Conservation (phyloP, 2,888 invertebrate genomes). For the Malacosoma neustria region DNA sequence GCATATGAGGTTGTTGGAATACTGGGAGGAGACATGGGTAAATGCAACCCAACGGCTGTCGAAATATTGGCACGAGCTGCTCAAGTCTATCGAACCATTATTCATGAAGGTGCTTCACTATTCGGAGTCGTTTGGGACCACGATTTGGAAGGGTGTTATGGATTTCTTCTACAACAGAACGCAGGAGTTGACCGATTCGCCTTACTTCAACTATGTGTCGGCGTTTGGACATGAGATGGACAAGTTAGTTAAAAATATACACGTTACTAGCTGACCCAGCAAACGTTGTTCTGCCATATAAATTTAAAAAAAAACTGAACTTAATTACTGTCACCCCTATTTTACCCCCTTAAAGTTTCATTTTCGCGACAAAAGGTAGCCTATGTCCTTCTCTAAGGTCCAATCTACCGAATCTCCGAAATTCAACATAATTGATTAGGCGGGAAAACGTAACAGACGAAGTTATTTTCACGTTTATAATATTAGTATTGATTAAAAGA, state of each 20-base stretch:
- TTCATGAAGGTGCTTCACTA: slow-evolving; percentile 86
- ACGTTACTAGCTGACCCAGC: no score
- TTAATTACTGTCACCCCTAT: no score
- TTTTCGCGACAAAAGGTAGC: no score
- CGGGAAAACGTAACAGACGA: no score
- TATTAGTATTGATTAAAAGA: no score
- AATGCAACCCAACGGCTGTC: slow-evolving; percentile 78
- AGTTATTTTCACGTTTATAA: no score
- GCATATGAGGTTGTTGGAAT: slow-evolving; percentile 77
- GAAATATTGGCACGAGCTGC: slow-evolving; percentile 82
- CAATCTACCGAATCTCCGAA: no score
- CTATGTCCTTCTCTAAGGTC: no score
- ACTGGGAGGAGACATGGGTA: slow-evolving; percentile 84
- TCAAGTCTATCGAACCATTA: slow-evolving; percentile 84
- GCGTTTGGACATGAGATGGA: slow-evolving; percentile 89
- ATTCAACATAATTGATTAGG: no score
- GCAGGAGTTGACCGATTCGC: slow-evolving; percentile 85
- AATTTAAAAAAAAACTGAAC: no score
- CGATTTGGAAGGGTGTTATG: slow-evolving; percentile 82
- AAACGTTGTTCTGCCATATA: no score
- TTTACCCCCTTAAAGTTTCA: no score
- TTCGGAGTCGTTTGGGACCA: slow-evolving; percentile 82
- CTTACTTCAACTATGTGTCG: slow-evolving; percentile 86
- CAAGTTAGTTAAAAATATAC: slow-evolving; percentile 50
- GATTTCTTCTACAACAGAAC: slow-evolving; percentile 88